Percentiles rank a stretch among this genome's conserved stretches.
Conservation (phyloP, 2,888 invertebrate species). For the Zaprionus lineosus region DNA sequence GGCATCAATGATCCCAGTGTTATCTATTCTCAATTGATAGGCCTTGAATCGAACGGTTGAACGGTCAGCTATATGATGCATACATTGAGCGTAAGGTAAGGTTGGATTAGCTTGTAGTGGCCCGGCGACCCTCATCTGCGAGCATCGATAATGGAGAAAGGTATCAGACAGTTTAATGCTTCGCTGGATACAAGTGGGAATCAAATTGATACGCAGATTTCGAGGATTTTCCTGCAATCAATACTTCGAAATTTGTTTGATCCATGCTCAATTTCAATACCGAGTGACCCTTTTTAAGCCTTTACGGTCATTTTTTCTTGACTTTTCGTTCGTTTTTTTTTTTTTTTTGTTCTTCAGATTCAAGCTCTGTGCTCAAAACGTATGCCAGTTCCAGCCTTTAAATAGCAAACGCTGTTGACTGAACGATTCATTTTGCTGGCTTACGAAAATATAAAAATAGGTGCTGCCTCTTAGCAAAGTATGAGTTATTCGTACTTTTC, state of each 20-base stretch:
- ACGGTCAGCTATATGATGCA: no score
- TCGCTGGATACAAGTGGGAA: conserved; percentile 33
- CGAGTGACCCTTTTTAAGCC: conserved; percentile 23
- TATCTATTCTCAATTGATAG: conserved; percentile 6
- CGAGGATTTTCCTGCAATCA: conserved; percentile 52
- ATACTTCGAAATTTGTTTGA: conserved; percentile 57
- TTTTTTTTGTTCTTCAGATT: conserved; percentile 6
- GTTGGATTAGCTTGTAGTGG: conserved; percentile 5
- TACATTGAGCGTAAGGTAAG: neutral
- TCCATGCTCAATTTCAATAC: conserved; percentile 39
- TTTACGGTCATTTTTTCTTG: conserved; percentile 8
- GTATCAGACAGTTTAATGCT: conserved; percentile 36
- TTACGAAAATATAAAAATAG: conserved; percentile 47
- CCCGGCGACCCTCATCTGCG: conserved; percentile 27
- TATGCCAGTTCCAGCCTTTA: no score
- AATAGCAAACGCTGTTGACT: no score
- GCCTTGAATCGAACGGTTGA: conserved; percentile 5
- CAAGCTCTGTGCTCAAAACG: no score
- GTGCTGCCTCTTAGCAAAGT: neutral
- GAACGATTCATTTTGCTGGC: conserved; percentile 63
- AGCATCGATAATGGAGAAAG: conserved; percentile 24
- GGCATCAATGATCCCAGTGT: no score
- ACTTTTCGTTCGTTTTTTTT: conserved; percentile 9
- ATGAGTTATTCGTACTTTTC: no score
- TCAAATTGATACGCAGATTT: conserved; percentile 61